Evolutionary conservation across 2,113 vertebrate genomes (phyloP).

Genomic region (Eclectus roratus): DNA sequence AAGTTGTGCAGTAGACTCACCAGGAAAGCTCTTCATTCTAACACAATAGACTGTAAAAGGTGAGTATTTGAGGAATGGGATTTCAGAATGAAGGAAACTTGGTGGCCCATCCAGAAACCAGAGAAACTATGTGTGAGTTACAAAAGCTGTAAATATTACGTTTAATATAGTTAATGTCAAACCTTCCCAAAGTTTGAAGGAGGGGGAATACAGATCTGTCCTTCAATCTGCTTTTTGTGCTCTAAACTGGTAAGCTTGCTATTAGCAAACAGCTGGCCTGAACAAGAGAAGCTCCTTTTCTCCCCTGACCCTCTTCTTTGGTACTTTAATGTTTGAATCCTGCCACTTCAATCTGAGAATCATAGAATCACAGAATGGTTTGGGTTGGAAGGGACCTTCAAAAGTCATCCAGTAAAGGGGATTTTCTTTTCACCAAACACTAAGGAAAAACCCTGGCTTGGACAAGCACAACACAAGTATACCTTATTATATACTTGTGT

Average conservation of each 20-base stretch:
- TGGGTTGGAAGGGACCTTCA: no score
- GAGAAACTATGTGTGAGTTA: not conserved
- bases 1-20: not conserved
- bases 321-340: not conserved
- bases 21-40: not conserved
- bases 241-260: not conserved
- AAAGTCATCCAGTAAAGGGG: not conserved
- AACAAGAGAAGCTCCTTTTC: not conserved
- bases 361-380: no score
- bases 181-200: not conserved
- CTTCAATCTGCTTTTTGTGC: not conserved
- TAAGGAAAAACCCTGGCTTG: not conserved
- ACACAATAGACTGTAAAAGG: no score
- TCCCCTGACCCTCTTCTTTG: fast-evolving
- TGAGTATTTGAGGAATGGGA: not conserved
- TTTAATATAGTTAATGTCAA: not conserved
- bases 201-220: not conserved
- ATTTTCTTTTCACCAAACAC: not conserved
- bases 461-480: not conserved
- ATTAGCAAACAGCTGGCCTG: fast-evolving
- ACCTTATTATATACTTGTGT: not conserved
- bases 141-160: not conserved
- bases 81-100: not conserved
- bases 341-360: not conserved
- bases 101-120: not conserved